Percentiles rank a stretch among this genome's conserved stretches.
phyloP scores from a whole-genome alignment of 1,140 invertebrate genomes.

The Pogonomyrmex californicus region DNA sequence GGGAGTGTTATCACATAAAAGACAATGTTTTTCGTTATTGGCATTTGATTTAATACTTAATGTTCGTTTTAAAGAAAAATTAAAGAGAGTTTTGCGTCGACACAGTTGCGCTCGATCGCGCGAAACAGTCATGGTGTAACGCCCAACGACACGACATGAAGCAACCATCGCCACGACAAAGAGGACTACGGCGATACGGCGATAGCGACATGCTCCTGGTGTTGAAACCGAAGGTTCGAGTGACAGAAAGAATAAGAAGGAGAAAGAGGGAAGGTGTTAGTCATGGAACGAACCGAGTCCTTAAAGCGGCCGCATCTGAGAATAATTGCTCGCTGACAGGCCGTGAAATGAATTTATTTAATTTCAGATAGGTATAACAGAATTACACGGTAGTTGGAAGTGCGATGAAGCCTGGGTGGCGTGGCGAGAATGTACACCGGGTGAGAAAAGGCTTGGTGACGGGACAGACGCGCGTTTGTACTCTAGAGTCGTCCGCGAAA shows the following conservation, averaged over 20 bases:
- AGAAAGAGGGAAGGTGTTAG: constrained; percentile 75
- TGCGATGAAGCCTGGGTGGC: constrained; percentile 83
- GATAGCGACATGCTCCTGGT: constrained; percentile 79
- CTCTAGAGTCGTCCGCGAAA: neutral
- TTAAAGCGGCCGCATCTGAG: constrained; percentile 85
- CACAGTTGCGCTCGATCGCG: constrained; percentile 60
- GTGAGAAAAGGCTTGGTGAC: neutral
- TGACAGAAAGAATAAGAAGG: constrained; percentile 1
- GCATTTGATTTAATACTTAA: neutral
- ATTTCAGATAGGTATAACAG: constrained; percentile 86
- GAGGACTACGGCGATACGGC: constrained; percentile 58
- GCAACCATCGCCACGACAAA: constrained; percentile 25
- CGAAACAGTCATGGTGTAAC: constrained; percentile 33
- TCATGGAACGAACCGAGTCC: constrained; percentile 82
- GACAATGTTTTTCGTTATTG: constrained; percentile 10
- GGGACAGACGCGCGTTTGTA: neutral
- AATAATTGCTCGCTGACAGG: constrained; percentile 87
- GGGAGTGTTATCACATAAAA: neutral
- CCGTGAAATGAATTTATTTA: constrained; percentile 88
- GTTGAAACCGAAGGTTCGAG: constrained; percentile 77
- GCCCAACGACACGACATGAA: constrained; percentile 5
- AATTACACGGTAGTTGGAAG: constrained; percentile 87
- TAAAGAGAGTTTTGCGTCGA: constrained; percentile 28
- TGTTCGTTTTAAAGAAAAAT: constrained; percentile 20
- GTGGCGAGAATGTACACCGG: constrained; percentile 49